Base-by-base conservation (phyloP, 2,797 vertebrate genomes). In the Thaleichthys pacificus region DNA sequence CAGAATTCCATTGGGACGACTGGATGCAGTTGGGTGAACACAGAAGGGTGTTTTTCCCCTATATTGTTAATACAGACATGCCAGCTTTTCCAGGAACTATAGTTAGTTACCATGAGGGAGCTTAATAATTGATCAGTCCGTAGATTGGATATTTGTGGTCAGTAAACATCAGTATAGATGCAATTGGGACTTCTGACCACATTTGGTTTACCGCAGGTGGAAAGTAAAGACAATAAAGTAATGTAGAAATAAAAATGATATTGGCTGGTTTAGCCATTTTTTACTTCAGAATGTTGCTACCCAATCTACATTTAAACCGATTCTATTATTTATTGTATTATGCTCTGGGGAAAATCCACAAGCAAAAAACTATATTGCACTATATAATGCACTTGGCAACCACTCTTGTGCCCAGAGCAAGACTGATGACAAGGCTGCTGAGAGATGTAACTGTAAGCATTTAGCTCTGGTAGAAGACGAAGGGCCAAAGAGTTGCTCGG, bases 51-150 rank as follows among this genome's bases (percentile, higher is more conserved):
- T 8, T 35, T 35, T 35, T 8, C 15, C 32, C 32, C 28, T 35
- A 17, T 19, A 5, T 4, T 9, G 17, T 63, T 63, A 63, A 28
- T 61, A 28, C 24, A 61, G 47, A 30, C 28, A 49, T 49, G 57
- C 17, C 57, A 21, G 60, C 3, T 12, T 24, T 7, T 24, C 60
- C 22, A 24, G 61, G 14, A 47, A 22, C 66, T 6, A 28, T n/a
- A 7, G 26, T 35, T 11, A 66, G 58, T 49, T 32, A 66, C 65
- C 26, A 57, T 47, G 22, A 79, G 72, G 81, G 69, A 83, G 84
- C 88, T 91, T 91, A 91, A 93, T 92, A 91, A 93, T 93, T 92
- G 88, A 92, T 85, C 65, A 79, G 79, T 82, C 76, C 57, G 85
- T 82, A 90, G 89, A 92, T 91, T 92, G 89, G 87, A 85, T 90